Conservation (phyloP, 92 coral and sea anemone genomes). For the Siderastrea siderea region DNA sequence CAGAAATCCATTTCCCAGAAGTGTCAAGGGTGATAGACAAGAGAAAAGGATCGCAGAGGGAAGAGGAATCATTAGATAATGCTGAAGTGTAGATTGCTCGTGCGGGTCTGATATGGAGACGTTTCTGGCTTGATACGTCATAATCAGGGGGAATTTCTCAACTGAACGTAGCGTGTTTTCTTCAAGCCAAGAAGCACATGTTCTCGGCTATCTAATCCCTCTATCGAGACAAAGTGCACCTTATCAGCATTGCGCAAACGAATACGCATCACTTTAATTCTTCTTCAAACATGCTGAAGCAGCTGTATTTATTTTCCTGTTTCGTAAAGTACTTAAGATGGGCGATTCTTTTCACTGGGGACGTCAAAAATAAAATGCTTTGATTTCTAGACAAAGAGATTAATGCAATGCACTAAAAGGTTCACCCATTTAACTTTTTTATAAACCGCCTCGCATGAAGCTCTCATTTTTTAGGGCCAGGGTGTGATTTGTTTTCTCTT, state of each 20-base stretch:
- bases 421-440: neutral
- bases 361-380: neutral
- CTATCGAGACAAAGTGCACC: neutral
- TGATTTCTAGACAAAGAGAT: slow-evolving; percentile 11
- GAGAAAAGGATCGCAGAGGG: slow-evolving; percentile 34
- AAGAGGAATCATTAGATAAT: slow-evolving; percentile 20
- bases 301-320: neutral
- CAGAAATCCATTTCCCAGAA: slow-evolving; percentile 67
- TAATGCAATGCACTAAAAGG: neutral
- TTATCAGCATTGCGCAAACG: slow-evolving; percentile 6
- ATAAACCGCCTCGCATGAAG: neutral
- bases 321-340: neutral
- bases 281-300: neutral
- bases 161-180: neutral
- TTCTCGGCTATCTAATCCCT: neutral
- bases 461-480: neutral
- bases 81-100: neutral
- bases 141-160: neutral
- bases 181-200: neutral
- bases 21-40: slow-evolving; percentile 52
- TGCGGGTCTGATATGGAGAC: neutral
- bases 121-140: slow-evolving; percentile 1
- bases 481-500: neutral
- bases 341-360: neutral
- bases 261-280: neutral